These are phyloP conservation scores for Vespertilio murinus DNA, from an alignment of 2,797 vertebrate species.

Conservation along the genomic window DNA sequence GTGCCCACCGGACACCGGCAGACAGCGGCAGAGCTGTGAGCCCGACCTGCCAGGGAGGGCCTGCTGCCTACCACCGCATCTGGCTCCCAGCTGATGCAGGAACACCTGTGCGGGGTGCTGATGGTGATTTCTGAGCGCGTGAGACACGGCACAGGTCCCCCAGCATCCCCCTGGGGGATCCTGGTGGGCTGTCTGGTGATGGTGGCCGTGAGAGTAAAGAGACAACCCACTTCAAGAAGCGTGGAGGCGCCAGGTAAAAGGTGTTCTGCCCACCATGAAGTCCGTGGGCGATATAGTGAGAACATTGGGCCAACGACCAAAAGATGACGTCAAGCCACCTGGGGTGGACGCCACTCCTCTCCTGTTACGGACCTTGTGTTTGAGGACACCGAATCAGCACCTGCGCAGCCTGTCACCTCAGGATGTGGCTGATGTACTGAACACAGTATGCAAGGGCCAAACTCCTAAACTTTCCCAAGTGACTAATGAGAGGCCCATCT, in stretches of 20 bases:
- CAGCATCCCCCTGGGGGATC: too few relatives aligned
- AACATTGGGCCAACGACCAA: too few relatives aligned
- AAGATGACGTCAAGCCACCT: background rate
- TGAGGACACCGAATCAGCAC: background rate
- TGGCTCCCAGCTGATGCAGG: background rate
- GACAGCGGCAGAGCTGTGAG: background rate
- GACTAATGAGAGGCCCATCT: background rate
- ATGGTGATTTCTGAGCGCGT: too few relatives aligned
- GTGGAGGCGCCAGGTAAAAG: background rate
- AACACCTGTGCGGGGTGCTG: too few relatives aligned
- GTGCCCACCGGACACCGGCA: background rate
- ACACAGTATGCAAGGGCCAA: background rate
- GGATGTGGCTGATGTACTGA: background rate
- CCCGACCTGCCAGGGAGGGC: background rate
- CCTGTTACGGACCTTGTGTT: background rate
- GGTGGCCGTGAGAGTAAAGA: background rate
- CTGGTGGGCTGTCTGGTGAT: background rate
- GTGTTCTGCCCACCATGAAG: too few relatives aligned
- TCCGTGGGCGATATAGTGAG: background rate
- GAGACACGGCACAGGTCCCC: too few relatives aligned
- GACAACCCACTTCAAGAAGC: background rate
- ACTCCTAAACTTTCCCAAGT: background rate
- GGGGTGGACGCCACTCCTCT: background rate
- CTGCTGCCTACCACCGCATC: background rate
- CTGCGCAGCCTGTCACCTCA: background rate